Base-by-base conservation (phyloP, 2,888 invertebrate species). In the Ryuthela nishihirai region DNA sequence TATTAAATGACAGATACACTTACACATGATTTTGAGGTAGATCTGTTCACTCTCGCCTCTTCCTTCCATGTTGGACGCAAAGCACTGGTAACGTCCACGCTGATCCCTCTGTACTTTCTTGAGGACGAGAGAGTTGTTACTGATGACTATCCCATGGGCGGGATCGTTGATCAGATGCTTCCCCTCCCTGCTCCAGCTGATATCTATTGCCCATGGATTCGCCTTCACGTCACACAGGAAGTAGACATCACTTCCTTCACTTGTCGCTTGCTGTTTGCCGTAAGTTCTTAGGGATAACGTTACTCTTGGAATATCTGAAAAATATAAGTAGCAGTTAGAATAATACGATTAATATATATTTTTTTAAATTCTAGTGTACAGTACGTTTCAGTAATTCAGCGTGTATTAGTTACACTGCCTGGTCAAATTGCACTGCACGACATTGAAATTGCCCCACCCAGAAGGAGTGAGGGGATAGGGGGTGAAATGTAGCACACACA, bases 241-340 rank as follows among this genome's bases (percentile, higher is more conserved):
- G 79, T 89, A 89, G 59, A 90, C 88, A 77, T 90, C 90, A 72
- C 89, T 90, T 47, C 90, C 89, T 76, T 91, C 91, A 29, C 53
- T 59, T 0, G 53, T 50, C 0, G 59, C 39, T 21, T 53, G 53
- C 20, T 59, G 59, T 15, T 59, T 59, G 3, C 59, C 59, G 32
- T 59, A 50, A n/a, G 50, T 52, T 29, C 50, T 52, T 15, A 59
- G 18, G 24, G 25, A 53, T 6, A 59, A 48, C 48, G 36, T 53
- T 12, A 53, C 59, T n/a, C 53, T 25, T 10, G 59, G 59, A 1
- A 53, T 25, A 48, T 59, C 59, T 59, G 24, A 20, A 39, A 49
- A 39, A 35, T n/a, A 21, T 2, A 10, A 29, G n/a, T n/a, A n/a
- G n/a, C n/a, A n/a, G n/a, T n/a, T n/a, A n/a, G n/a, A n/a, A n/a